phyloP scores from a whole-genome alignment of 2,113 vertebrate species.

The Turnix velox region DNA sequence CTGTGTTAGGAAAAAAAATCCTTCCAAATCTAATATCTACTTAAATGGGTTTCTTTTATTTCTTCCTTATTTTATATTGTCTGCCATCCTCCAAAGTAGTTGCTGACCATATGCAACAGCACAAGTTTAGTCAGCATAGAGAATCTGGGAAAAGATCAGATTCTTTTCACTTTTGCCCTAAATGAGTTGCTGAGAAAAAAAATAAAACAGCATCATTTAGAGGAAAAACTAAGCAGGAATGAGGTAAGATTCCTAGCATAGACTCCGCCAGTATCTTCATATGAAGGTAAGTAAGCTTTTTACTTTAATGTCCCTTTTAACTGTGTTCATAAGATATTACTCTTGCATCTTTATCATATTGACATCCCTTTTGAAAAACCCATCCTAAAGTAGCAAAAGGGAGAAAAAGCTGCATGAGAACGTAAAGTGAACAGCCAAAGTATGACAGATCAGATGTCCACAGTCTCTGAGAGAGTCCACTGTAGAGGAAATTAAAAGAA shows the following conservation, averaged over 20 bases:
- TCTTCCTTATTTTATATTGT: background rate
- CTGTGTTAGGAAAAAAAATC: background rate
- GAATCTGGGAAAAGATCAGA: background rate
- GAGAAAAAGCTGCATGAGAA: background rate
- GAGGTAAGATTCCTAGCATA: background rate
- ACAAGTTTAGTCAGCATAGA: background rate
- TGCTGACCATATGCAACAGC: background rate
- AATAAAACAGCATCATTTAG: background rate
- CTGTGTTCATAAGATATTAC: background rate
- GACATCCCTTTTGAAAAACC: background rate
- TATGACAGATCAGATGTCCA: background rate
- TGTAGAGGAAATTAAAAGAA: background rate
- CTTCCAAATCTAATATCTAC: background rate
- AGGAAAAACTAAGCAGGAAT: background rate
- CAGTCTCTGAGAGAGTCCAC: accelerated
- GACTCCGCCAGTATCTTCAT: background rate
- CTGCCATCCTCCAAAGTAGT: background rate
- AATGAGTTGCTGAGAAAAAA: background rate
- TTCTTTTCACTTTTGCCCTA: background rate
- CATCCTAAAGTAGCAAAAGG: background rate
- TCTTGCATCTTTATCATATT: background rate
- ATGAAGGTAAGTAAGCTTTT: background rate
- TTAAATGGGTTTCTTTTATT: background rate
- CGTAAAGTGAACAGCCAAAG: background rate
- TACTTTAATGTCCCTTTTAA: background rate